Evolutionary conservation across 1,140 invertebrate genomes (phyloP).

Genomic region (Wiebesia pumilae): DNA sequence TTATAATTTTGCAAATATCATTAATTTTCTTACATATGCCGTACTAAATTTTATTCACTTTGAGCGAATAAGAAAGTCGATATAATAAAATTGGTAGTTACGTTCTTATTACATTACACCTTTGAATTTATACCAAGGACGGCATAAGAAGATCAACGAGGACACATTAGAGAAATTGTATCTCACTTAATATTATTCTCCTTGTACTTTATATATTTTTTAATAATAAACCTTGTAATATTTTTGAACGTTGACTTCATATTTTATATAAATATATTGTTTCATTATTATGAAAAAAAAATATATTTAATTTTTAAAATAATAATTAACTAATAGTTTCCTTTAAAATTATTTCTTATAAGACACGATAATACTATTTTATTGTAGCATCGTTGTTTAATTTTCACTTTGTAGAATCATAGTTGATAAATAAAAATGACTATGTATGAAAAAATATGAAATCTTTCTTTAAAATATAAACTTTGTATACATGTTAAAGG

Average conservation of each 20-base stretch:
- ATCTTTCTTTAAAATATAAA: too few relatives aligned
- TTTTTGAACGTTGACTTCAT: not conserved
- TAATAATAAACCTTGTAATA: not conserved
- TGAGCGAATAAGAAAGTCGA: slow-evolving; percentile 7
- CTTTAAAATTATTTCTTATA: too few relatives aligned
- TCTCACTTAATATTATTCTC: slow-evolving; percentile 15
- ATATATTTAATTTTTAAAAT: too few relatives aligned
- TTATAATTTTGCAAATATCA: not conserved
- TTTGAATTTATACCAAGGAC: slow-evolving; percentile 21
- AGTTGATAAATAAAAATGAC: too few relatives aligned
- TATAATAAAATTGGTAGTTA: slow-evolving; percentile 24
- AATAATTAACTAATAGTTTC: too few relatives aligned
- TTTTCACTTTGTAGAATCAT: too few relatives aligned
- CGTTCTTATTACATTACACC: slow-evolving; percentile 9
- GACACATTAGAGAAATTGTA: not conserved
- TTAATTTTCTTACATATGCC: not conserved
- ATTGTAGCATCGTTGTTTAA: too few relatives aligned
- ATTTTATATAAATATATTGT: not conserved
- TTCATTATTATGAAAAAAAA: not conserved
- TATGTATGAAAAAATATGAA: too few relatives aligned
- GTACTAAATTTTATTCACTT: not conserved
- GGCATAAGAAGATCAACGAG: slow-evolving; percentile 4
- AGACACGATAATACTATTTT: too few relatives aligned
- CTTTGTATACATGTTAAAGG: too few relatives aligned
- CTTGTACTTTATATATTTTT: not conserved